Evolutionary conservation across 1,140 invertebrate species (phyloP).

Genomic region (Macrobrachium nipponense): DNA sequence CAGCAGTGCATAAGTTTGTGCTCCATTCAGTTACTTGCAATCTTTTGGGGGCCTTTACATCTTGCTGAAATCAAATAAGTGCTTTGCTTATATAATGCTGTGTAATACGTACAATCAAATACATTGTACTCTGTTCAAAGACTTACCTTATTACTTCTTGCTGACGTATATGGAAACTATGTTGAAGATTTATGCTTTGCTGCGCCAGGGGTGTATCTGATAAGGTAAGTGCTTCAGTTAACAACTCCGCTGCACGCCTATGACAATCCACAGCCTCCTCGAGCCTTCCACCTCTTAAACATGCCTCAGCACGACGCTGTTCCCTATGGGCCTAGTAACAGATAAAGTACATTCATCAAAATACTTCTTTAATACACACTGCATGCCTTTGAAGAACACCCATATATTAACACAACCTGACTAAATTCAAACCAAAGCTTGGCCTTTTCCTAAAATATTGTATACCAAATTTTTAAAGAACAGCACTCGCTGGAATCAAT

Average conservation of each 20-base stretch:
- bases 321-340: slow-evolving; percentile 38
- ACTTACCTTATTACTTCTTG: slow-evolving; percentile 40
- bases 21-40: too few species aligned
- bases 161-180: slow-evolving; percentile 35
- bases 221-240: slow-evolving; percentile 30
- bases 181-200: slow-evolving; percentile 50
- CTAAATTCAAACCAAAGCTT: too few species aligned
- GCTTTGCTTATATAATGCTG: too few species aligned
- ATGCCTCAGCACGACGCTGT: slow-evolving; percentile 50
- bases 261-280: slow-evolving; percentile 51
- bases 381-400: too few species aligned
- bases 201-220: slow-evolving; percentile 26
- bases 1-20: too few species aligned
- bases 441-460: too few species aligned
- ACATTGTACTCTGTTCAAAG: neutral
- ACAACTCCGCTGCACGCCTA: slow-evolving; percentile 38
- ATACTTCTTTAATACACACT: neutral
- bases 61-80: too few species aligned
- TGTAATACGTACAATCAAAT: too few species aligned
- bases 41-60: too few species aligned
- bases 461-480: too few species aligned
- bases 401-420: too few species aligned
- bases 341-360: neutral
- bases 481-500: too few species aligned
- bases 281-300: slow-evolving; percentile 27